These are phyloP conservation scores for Zapornia atra DNA, from an alignment of 2,113 vertebrate species.

Conservation along the genomic window DNA sequence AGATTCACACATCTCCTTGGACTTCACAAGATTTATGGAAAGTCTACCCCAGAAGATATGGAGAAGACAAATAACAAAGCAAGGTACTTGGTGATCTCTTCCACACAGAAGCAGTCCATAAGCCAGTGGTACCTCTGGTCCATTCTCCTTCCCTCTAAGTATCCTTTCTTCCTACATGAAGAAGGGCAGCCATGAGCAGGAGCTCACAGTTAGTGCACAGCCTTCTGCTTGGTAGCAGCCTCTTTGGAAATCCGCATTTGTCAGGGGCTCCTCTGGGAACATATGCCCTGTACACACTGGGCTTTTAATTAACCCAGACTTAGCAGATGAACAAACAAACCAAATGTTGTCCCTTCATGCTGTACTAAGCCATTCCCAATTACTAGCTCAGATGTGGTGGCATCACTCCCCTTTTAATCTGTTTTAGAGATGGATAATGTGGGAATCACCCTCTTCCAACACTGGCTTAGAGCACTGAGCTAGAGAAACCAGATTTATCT, in stretches of 20 bases:
- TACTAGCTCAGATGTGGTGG: background rate
- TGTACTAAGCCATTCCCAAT: background rate
- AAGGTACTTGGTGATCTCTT: background rate
- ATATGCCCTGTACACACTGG: background rate
- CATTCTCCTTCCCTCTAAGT: background rate
- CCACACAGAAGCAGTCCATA: background rate
- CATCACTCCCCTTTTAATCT: background rate
- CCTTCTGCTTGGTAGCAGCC: background rate
- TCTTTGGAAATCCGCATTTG: background rate
- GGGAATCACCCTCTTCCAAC: background rate
- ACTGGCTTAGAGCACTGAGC: background rate
- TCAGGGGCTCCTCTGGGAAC: background rate
- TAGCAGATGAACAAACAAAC: constrained; percentile 8
- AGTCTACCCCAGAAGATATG: background rate
- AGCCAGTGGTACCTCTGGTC: background rate
- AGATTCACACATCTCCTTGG: background rate
- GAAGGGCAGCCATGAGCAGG: background rate
- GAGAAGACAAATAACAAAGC: background rate
- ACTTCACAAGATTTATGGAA: background rate
- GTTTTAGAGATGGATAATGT: background rate
- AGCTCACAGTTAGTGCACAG: background rate
- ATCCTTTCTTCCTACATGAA: background rate
- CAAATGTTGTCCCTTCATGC: background rate
- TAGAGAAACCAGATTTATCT: background rate
- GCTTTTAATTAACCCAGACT: constrained; percentile 25